Evolutionary conservation across 2,888 invertebrate genomes (phyloP).

Genomic region (Melanostoma scalare): DNA sequence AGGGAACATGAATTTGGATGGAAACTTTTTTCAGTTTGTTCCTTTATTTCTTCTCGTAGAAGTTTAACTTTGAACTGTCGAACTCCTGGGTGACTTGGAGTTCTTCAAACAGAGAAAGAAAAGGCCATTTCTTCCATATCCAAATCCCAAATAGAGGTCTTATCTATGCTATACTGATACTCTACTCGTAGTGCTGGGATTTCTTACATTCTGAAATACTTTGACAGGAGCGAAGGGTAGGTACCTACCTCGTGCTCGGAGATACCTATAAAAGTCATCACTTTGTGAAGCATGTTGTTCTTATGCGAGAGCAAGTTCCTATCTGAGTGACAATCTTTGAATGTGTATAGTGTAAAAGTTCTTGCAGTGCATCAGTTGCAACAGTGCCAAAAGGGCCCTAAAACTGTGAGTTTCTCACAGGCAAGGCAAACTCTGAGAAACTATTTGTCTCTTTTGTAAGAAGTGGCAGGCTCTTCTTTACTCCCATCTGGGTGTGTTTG

Average conservation of each 20-base stretch:
- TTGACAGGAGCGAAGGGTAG: neutral
- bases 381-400: slow-evolving; percentile 61
- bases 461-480: neutral
- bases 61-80: slow-evolving; percentile 65
- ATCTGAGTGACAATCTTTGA: slow-evolving; percentile 47
- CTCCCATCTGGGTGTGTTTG: slow-evolving; percentile 37
- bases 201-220: slow-evolving; percentile 20
- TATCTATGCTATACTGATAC: slow-evolving; percentile 38
- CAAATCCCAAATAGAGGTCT: slow-evolving; percentile 66
- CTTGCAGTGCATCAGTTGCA: slow-evolving; percentile 45
- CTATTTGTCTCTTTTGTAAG: slow-evolving; percentile 22
- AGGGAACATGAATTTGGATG: slow-evolving; percentile 49
- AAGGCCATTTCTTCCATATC: slow-evolving; percentile 38
- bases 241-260: neutral
- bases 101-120: slow-evolving; percentile 8
- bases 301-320: slow-evolving; percentile 61
- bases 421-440: slow-evolving; percentile 14
- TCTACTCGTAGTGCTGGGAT: slow-evolving; percentile 28
- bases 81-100: slow-evolving; percentile 51
- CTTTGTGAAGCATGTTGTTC: slow-evolving; percentile 56
- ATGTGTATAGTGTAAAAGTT: slow-evolving; percentile 15
- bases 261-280: slow-evolving; percentile 49
- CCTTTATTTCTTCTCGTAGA: slow-evolving; percentile 1
- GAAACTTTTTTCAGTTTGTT: slow-evolving; percentile 43
- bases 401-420: slow-evolving; percentile 36